Evolutionary conservation across 1,140 invertebrate species (phyloP), one percentile per base, ranked within the genome.

Genomic region (Campoletis sonorensis): DNA sequence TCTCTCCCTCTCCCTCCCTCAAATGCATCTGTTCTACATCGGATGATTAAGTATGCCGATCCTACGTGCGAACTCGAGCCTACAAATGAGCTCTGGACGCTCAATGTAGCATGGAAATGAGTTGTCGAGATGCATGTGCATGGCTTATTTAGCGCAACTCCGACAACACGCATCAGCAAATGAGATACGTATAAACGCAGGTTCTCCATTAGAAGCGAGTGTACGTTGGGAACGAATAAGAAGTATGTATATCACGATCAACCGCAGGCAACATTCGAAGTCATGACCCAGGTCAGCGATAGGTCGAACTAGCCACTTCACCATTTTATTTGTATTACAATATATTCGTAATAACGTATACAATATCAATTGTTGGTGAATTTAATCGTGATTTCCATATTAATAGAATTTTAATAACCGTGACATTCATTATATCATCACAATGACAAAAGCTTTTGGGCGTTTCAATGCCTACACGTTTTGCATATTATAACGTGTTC

Each of bases 241-340:
- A 54, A 75, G 76, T 77, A 73, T 80, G 30, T 81, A 26, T 80
- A 64, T 83, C 79, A 81, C 81, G 82, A 86, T 88, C 85, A 87
- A 79, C 84, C 82, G 86, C 86, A 87, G 83, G 86, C 87, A 81
- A 87, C 81, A 33, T 79, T 77, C 83, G 82, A 82, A 80, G 72
- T 79, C 70, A 49, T 80, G 81, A 87, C 80, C 84, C 79, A 81
- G 86, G 85, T 87, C 86, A 84, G 85, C 85, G 84, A 79, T 83
- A 81, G 68, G 68, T 37, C n/a, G 33, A 67, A 67, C 76, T 79
- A 45, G 26, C 30, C 37, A 7, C 37, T 37, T 51, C 40, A 26
- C n/a, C 49, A 15, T 23, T 70, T 70, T 70, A 18, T 30, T 13
- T 23, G 0, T 64, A 13, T 64, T 70, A n/a, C 18, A 5, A 70